Percentiles rank a stretch among this genome's conserved stretches.
Conservation (phyloP, 2,797 vertebrate species). For the Muraenolepis orangiensis region DNA sequence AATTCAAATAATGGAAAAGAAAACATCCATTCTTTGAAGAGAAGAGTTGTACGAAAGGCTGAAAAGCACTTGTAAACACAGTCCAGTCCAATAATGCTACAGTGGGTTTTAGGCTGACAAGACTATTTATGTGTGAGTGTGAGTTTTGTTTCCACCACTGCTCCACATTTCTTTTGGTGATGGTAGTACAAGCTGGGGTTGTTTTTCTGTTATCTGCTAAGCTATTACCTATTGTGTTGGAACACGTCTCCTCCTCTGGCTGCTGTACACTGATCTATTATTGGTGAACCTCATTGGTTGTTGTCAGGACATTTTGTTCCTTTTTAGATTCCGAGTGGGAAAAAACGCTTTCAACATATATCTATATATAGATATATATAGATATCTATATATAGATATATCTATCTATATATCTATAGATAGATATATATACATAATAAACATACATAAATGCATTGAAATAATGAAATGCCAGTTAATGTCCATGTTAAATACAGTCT, state of each 20-base stretch:
- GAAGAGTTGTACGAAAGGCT: background rate
- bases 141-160: slow-evolving; percentile 23
- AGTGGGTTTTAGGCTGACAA: background rate
- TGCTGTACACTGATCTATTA: slow-evolving; percentile 43
- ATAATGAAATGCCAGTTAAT: background rate
- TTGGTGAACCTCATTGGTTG: slow-evolving; percentile 46
- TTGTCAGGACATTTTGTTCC: slow-evolving; percentile 37
- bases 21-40: background rate
- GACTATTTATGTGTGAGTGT: slow-evolving; percentile 32
- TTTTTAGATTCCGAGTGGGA: slow-evolving; percentile 30
- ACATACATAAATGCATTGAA: background rate
- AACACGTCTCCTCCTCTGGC: slow-evolving; percentile 49
- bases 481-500: background rate
- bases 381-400: background rate
- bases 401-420: background rate
- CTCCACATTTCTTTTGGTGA: slow-evolving; percentile 34
- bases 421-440: background rate
- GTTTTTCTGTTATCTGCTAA: slow-evolving; percentile 34
- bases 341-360: slow-evolving; percentile 18
- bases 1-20: no score
- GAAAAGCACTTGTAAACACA: background rate
- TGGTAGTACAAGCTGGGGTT: slow-evolving; percentile 30
- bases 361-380: background rate
- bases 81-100: background rate
- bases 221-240: slow-evolving; percentile 29